Evolutionary conservation across 2,113 vertebrate species (phyloP).

Genomic region (Anarhynchus alexandrinus): DNA sequence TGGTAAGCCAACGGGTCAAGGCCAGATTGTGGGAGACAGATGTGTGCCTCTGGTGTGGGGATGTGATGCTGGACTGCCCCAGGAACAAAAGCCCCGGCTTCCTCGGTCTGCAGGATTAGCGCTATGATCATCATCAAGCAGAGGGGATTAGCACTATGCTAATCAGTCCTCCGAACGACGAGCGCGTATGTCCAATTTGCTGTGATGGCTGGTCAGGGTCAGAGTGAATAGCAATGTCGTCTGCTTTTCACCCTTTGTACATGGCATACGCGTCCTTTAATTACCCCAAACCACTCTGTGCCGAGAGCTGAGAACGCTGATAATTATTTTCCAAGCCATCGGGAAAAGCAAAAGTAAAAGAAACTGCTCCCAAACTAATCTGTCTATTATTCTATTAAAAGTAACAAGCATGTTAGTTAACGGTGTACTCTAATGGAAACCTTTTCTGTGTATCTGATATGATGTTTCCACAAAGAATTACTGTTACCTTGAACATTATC

Average conservation of each 20-base stretch:
- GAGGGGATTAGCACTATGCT: not conserved
- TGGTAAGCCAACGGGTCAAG: not conserved
- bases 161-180: not conserved
- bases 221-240: not conserved
- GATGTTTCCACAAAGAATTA: constrained; percentile 14
- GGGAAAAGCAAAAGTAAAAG: not conserved
- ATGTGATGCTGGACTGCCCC: not conserved
- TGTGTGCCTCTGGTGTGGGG: rapidly evolving
- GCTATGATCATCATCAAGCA: not conserved
- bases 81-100: not conserved
- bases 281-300: not conserved
- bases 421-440: not conserved
- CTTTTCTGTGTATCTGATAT: not conserved
- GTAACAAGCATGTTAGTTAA: not conserved
- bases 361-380: not conserved
- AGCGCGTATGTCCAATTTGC: not conserved
- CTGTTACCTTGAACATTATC: not conserved
- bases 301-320: not conserved
- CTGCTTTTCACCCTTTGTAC: not conserved
- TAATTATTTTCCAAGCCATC: not conserved
- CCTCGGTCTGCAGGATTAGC: not conserved
- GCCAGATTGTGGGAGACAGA: not conserved
- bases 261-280: not conserved
- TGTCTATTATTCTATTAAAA: not conserved
- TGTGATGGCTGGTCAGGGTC: not conserved